Evolutionary conservation across 2,113 vertebrate genomes (phyloP).

Genomic region (Orthonyx spaldingii): DNA sequence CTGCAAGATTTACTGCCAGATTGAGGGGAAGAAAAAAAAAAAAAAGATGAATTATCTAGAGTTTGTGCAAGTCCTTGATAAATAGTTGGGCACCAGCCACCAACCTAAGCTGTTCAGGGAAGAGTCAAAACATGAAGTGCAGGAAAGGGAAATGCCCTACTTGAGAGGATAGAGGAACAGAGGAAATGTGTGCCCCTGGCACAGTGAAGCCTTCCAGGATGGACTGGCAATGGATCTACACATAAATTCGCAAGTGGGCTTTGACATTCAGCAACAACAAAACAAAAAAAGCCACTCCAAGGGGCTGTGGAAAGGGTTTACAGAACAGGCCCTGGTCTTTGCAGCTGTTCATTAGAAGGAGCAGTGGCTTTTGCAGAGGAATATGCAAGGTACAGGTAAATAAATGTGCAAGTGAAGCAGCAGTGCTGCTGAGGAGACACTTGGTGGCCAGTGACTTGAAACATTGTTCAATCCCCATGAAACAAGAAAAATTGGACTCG

Average conservation of each 20-base stretch:
- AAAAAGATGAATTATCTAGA: not conserved
- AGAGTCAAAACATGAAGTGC: not conserved
- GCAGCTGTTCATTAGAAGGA: not conserved
- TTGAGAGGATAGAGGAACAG: not conserved
- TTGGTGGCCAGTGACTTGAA: not conserved
- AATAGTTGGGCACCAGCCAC: not conserved
- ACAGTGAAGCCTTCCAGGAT: not conserved
- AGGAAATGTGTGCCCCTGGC: not conserved
- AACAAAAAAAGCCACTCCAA: not conserved
- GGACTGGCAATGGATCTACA: not conserved
- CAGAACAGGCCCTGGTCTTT: not conserved
- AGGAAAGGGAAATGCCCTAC: not conserved
- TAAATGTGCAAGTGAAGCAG: not conserved
- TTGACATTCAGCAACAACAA: not conserved
- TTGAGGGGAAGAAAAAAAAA: accelerated
- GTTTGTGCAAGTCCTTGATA: not conserved
- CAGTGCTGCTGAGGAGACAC: not conserved
- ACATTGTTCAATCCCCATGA: not conserved
- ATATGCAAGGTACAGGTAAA: not conserved
- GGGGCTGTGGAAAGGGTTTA: not conserved
- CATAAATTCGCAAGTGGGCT: not conserved
- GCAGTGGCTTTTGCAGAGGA: not conserved
- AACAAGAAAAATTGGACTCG: not conserved
- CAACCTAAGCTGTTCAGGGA: not conserved
- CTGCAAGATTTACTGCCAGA: not conserved